These are phyloP conservation scores for zebrafish (Danio rerio) DNA, from an alignment of 2,113 vertebrate species.

Conservation along the genomic window GRCz12tu NC_133191.1:39063001-39063500, in stretches of 20 bases:
- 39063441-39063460: not conserved
- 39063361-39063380: slow-evolving; percentile 50
- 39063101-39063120: not conserved
- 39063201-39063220: slow-evolving; percentile 7
- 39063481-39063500: not conserved
- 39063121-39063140: not conserved
- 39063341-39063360: not conserved
- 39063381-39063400: not conserved
- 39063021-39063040: not conserved
- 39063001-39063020: slow-evolving; percentile 43
- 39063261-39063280: not conserved
- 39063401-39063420: slow-evolving; percentile 12
- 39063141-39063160: not conserved
- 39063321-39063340: not conserved
- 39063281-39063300: not conserved
- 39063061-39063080: not conserved
- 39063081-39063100: not conserved
- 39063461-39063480: not conserved
- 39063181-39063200: slow-evolving; percentile 4
- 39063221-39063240: not conserved
- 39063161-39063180: not conserved
- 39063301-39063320: not conserved
- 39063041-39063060: not conserved
- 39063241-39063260: not conserved
- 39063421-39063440: slow-evolving; percentile 46